phyloP scores from a whole-genome alignment of 2,113 vertebrate species.

The Microtus pennsylvanicus region DNA sequence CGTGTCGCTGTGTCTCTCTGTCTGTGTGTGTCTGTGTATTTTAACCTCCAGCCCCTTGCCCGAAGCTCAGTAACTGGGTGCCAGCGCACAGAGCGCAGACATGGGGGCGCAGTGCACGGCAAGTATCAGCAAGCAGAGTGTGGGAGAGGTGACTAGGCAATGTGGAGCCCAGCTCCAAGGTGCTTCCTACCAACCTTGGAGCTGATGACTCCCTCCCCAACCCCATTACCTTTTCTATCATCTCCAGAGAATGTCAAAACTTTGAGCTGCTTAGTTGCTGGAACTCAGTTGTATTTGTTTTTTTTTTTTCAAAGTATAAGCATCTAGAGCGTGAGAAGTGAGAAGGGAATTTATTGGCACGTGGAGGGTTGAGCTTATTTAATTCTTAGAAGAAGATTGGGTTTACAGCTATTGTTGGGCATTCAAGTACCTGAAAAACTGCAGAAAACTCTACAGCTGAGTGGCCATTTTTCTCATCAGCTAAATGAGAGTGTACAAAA shows the following conservation, averaged over 20 bases:
- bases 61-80: no score
- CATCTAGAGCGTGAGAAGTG: not conserved
- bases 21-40: no score
- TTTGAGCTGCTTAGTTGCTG: not conserved
- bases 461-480: constrained; percentile 80
- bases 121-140: not conserved
- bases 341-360: not conserved
- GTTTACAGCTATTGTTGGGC: not conserved
- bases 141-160: not conserved
- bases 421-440: not conserved
- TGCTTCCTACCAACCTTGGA: no score
- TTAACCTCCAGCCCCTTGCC: no score
- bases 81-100: no score
- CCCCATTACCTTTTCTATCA: not conserved
- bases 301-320: not conserved
- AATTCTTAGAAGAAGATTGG: not conserved
- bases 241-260: not conserved
- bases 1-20: no score
- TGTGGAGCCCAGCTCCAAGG: not conserved
- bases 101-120: rapidly evolving
- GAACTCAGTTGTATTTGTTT: not conserved
- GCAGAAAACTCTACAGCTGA: constrained; percentile 60
- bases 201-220: no score
- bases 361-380: not conserved
- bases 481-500: constrained; percentile 39